phyloP scores from a whole-genome alignment of 2,888 invertebrate genomes.

The Dicyrtomina minuta region DNA sequence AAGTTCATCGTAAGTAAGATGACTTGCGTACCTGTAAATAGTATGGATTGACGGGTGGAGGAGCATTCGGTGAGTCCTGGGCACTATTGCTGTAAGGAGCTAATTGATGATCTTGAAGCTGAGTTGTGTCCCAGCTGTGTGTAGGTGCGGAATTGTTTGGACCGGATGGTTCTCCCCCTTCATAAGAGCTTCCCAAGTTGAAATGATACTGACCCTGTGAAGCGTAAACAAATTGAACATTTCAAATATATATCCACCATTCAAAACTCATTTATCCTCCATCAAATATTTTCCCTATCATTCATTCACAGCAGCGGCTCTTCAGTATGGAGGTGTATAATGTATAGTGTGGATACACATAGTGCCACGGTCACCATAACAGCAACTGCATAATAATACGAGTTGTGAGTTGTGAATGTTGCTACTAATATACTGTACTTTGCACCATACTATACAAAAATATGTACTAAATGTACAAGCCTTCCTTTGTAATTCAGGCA shows the following conservation, averaged over 20 bases:
- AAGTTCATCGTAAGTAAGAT: too few species aligned
- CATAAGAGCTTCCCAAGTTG: slow-evolving; percentile 49
- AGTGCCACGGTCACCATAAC: too few species aligned
- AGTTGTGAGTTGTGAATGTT: too few species aligned
- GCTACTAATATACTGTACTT: too few species aligned
- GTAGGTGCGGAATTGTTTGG: slow-evolving; percentile 51
- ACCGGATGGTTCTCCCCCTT: slow-evolving; percentile 52
- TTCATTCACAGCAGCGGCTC: slow-evolving; percentile 10
- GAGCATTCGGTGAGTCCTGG: slow-evolving; percentile 46
- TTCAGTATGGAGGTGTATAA: too few species aligned
- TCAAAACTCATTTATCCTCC: slow-evolving; percentile 5
- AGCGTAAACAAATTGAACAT: background rate
- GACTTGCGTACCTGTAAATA: slow-evolving; percentile 48
- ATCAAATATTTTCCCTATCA: slow-evolving; percentile 1
- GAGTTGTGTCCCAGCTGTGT: slow-evolving; percentile 52
- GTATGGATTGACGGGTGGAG: slow-evolving; percentile 50
- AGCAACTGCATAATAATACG: too few species aligned
- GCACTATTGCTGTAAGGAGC: slow-evolving; percentile 44
- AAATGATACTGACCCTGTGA: slow-evolving; percentile 52
- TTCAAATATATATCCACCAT: slow-evolving; percentile 16
- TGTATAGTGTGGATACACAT: too few species aligned
- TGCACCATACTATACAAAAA: too few species aligned
- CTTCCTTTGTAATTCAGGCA: too few species aligned
- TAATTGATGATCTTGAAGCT: slow-evolving; percentile 50
- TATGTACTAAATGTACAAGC: too few species aligned